Conservation (phyloP, 2,888 invertebrate genomes). For the Seira musarum region DNA sequence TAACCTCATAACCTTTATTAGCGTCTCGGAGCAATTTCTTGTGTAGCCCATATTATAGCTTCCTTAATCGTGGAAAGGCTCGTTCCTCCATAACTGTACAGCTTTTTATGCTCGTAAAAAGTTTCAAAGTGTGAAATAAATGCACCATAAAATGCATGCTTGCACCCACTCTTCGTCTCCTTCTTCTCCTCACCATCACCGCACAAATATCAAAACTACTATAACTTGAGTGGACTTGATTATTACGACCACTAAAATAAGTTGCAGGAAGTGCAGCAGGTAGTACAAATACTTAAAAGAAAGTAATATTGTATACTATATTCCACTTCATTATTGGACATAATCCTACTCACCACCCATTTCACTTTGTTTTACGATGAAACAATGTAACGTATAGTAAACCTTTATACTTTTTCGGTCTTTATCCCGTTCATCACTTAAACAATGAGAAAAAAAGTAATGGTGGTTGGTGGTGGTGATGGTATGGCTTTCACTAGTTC, state of each 20-base stretch:
- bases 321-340: neutral
- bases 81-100: constrained; percentile 44
- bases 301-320: neutral
- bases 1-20: constrained; percentile 21
- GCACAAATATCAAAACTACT: neutral
- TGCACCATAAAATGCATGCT: constrained; percentile 54
- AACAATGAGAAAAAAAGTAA: neutral
- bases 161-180: constrained; percentile 23
- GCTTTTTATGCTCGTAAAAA: constrained; percentile 49
- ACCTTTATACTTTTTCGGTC: neutral
- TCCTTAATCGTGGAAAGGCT: constrained; percentile 14
- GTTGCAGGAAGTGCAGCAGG: neutral
- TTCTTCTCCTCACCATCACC: neutral
- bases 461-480: neutral
- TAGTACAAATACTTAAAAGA: neutral
- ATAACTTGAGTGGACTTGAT: neutral
- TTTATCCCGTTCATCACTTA: neutral
- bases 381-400: neutral
- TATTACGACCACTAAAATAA: neutral
- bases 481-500: too few relatives aligned
- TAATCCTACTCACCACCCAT: too few relatives aligned
- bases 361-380: too few relatives aligned
- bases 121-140: constrained; percentile 55
- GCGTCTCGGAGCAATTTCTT: constrained; percentile 36
- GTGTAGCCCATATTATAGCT: constrained; percentile 35